Evolutionary conservation across 2,888 invertebrate genomes (phyloP).

Genomic region (Gymnoscelis rufifasciata): DNA sequence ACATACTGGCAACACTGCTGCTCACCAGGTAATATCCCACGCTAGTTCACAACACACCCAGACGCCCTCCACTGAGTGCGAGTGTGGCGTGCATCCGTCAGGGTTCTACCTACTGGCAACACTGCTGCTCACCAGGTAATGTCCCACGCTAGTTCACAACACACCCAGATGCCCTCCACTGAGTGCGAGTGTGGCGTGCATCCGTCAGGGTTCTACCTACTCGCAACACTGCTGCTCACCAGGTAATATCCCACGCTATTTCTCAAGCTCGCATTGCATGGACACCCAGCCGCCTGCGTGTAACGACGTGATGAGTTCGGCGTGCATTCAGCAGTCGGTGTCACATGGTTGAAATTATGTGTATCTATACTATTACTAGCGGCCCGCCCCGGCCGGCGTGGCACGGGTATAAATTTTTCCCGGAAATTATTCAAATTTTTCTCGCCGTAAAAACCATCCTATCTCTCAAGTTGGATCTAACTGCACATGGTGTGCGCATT

Average conservation of each 20-base stretch:
- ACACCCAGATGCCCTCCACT: constrained; percentile 71
- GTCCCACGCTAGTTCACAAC: constrained; percentile 23
- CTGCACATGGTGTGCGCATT: too few species aligned
- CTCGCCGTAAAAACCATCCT: too few species aligned
- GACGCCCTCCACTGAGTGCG: constrained; percentile 77
- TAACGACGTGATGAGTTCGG: too few species aligned
- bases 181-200: constrained; percentile 83
- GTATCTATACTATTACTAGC: too few species aligned
- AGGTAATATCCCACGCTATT: constrained; percentile 51
- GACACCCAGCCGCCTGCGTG: too few species aligned
- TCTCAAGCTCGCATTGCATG: too few species aligned
- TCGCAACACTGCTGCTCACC: constrained; percentile 79
- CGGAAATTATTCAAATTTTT: too few species aligned
- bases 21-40: constrained; percentile 57
- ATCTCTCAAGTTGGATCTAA: too few species aligned
- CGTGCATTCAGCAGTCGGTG: too few species aligned
- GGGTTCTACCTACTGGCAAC: constrained; percentile 83
- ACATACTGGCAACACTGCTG: constrained; percentile 80
- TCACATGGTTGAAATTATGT: too few species aligned
- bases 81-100: constrained; percentile 82
- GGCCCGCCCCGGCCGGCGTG: too few species aligned
- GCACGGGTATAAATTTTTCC: too few species aligned
- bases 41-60: constrained; percentile 56
- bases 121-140: constrained; percentile 70
- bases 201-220: constrained; percentile 81